phyloP scores from a whole-genome alignment of 2,797 vertebrate genomes.

The Phoeniculus purpureus region DNA sequence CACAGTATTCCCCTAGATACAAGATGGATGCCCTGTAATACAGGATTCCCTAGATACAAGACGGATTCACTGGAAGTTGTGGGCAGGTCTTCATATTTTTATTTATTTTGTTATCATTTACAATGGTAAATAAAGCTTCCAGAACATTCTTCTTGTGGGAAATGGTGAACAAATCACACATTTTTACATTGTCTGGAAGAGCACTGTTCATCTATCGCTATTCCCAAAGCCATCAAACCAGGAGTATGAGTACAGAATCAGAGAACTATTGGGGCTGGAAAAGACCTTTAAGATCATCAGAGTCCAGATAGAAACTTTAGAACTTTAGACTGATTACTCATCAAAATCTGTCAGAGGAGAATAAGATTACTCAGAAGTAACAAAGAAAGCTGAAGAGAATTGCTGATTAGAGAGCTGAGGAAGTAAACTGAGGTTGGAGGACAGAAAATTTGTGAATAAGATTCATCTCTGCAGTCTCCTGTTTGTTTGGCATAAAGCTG shows the following conservation, averaged over 20 bases:
- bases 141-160: too few relatives aligned
- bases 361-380: not conserved
- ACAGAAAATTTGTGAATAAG: not conserved
- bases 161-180: not conserved
- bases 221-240: not conserved
- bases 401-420: not conserved
- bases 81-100: too few relatives aligned
- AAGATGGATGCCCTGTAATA: too few relatives aligned
- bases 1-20: not conserved
- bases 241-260: not conserved
- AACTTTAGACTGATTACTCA: not conserved
- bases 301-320: not conserved
- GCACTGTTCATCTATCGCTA: not conserved
- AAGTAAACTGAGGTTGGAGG: fast-evolving
- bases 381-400: not conserved
- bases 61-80: not conserved
- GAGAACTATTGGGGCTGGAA: too few relatives aligned
- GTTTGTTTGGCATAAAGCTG: not conserved
- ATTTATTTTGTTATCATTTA: not conserved
- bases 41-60: too few relatives aligned
- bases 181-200: not conserved
- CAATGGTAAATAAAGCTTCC: not conserved
- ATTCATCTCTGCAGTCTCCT: not conserved
- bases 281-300: not conserved
- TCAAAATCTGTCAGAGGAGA: not conserved